Conservation (phyloP, 2,113 vertebrate genomes). For the Lepidothrix coronata region DNA sequence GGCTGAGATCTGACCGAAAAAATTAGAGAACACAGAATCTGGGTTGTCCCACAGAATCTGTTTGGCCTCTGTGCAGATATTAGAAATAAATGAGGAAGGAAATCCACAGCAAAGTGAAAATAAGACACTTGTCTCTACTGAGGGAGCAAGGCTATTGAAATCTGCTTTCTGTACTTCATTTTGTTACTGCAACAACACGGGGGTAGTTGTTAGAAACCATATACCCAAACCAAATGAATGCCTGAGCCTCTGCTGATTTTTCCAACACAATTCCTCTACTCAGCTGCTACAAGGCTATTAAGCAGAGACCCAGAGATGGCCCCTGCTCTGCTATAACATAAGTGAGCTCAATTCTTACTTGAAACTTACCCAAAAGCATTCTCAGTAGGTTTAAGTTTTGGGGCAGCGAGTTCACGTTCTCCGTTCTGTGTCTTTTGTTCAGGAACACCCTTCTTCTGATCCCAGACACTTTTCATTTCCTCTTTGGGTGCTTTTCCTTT, state of each 20-base stretch:
- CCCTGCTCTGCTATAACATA: neutral
- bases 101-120: neutral
- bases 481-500: conserved; percentile 74
- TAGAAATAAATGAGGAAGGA: neutral
- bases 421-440: conserved; percentile 87
- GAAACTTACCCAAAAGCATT: conserved; percentile 85
- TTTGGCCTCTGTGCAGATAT: neutral
- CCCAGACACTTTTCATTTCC: conserved; percentile 77
- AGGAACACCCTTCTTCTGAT: conserved; percentile 73
- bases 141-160: neutral
- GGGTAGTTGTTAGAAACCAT: neutral
- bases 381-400: conserved; percentile 88
- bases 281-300: neutral
- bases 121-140: neutral
- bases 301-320: neutral
- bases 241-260: neutral
- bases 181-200: neutral
- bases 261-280: neutral
- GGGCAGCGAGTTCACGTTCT: conserved; percentile 76
- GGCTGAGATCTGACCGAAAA: neutral
- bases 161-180: neutral
- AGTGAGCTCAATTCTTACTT: neutral
- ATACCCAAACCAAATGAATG: neutral
- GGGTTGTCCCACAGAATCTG: neutral
- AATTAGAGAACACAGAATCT: neutral